These are phyloP conservation scores for Phataginus tetradactyla DNA, from an alignment of 2,797 vertebrate genomes.

Conservation along the genomic window DNA sequence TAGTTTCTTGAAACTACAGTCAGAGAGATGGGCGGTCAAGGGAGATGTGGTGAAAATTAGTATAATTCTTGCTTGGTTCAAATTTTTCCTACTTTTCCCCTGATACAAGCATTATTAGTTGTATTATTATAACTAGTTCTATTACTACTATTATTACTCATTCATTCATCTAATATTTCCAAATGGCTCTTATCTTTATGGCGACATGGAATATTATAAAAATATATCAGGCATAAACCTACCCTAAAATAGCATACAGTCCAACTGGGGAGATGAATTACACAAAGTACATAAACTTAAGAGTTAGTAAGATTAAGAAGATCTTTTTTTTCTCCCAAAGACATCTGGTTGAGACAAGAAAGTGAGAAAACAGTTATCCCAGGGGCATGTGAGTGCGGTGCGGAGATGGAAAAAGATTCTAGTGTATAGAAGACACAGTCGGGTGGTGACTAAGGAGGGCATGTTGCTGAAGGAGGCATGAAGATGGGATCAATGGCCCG, in stretches of 20 bases:
- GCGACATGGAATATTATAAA: not conserved
- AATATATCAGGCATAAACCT: not conserved
- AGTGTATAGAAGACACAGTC: fast-evolving
- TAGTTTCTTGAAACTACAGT: not conserved
- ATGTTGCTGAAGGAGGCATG: not conserved
- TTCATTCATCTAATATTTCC: not conserved
- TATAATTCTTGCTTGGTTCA: not conserved
- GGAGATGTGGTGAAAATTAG: not conserved
- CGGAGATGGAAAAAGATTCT: not conserved
- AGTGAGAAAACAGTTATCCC: not conserved
- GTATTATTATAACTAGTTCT: not conserved
- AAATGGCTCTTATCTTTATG: not conserved
- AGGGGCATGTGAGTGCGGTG: not conserved
- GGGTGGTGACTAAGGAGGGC: not conserved
- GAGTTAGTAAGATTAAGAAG: not conserved
- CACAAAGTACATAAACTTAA: not conserved
- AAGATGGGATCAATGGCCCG: too few relatives aligned
- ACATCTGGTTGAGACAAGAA: not conserved
- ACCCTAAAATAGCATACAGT: not conserved
- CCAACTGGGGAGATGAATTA: not conserved
- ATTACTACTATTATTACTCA: not conserved
- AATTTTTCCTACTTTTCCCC: not conserved
- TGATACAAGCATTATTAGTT: not conserved
- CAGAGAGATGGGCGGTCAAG: not conserved
- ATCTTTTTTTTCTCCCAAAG: not conserved